These are phyloP conservation scores for Melospiza georgiana DNA, from an alignment of 2,113 vertebrate genomes.

Conservation along the genomic window DNA sequence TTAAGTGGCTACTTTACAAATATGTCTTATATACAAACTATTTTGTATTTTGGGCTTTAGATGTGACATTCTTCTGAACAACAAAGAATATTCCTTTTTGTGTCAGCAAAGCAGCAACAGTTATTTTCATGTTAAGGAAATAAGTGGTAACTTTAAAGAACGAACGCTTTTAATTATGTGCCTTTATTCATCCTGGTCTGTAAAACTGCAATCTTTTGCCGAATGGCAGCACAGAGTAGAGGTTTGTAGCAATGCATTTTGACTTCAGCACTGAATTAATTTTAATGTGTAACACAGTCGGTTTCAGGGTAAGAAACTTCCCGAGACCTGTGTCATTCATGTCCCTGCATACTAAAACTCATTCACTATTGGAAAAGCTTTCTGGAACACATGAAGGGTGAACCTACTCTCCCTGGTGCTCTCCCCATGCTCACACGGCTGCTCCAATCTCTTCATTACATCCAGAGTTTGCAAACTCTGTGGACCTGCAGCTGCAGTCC, in stretches of 20 bases:
- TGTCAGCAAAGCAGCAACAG: not conserved
- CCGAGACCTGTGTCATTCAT: not conserved
- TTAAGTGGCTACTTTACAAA: not conserved
- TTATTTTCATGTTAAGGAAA: not conserved
- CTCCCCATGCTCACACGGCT: not conserved
- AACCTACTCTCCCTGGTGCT: rapidly evolving
- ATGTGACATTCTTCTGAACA: not conserved
- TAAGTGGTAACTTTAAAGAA: not conserved
- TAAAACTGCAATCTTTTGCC: not conserved
- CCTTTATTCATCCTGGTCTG: not conserved
- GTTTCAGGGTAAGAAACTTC: not conserved
- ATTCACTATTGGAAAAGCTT: not conserved
- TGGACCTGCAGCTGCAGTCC: not conserved
- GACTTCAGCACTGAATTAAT: not conserved
- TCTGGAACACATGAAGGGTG: not conserved
- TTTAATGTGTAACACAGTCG: not conserved
- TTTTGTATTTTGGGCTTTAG: not conserved
- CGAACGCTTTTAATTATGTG: rapidly evolving
- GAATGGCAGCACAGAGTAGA: not conserved
- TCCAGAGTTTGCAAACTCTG: not conserved
- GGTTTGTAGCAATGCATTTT: not conserved
- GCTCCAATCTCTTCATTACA: not conserved
- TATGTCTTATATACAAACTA: not conserved
- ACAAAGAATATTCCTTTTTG: not conserved
- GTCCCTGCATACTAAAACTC: not conserved